Evolutionary conservation across 1,140 invertebrate genomes (phyloP).

Genomic region (Cydia amplana): DNA sequence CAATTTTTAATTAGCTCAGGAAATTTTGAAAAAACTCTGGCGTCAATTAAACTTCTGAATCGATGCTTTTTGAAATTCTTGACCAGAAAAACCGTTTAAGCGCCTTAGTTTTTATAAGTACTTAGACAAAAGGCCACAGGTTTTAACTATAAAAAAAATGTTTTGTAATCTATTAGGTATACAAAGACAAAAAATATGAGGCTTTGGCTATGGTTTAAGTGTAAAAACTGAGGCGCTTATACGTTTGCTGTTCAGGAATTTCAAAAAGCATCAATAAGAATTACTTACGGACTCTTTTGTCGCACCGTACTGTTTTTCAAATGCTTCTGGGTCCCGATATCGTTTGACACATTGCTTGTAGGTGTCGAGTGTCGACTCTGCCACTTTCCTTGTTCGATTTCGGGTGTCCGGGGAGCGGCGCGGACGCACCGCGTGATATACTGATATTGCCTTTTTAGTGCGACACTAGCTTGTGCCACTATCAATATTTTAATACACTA

Average conservation of each 20-base stretch:
- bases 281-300: too few species aligned
- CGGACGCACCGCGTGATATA: constrained; percentile 72
- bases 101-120: background rate
- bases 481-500: constrained; percentile 73
- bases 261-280: too few species aligned
- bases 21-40: background rate
- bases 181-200: background rate
- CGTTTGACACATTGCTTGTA: background rate
- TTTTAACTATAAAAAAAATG: background rate
- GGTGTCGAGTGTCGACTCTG: constrained; percentile 40
- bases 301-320: too few species aligned
- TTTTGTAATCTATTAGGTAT: background rate
- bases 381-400: constrained; percentile 48
- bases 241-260: too few species aligned
- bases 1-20: background rate
- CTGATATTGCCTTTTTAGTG: constrained; percentile 72
- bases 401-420: constrained; percentile 63
- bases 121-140: background rate
- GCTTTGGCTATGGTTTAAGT: too few species aligned
- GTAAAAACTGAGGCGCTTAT: too few species aligned
- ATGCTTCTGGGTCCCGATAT: background rate
- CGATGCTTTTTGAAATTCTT: background rate
- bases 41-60: background rate
- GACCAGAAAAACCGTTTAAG: background rate
- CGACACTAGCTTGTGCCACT: constrained; percentile 63